These are phyloP conservation scores for Timandra comae DNA, from an alignment of 2,888 invertebrate genomes.

Conservation along the genomic window DNA sequence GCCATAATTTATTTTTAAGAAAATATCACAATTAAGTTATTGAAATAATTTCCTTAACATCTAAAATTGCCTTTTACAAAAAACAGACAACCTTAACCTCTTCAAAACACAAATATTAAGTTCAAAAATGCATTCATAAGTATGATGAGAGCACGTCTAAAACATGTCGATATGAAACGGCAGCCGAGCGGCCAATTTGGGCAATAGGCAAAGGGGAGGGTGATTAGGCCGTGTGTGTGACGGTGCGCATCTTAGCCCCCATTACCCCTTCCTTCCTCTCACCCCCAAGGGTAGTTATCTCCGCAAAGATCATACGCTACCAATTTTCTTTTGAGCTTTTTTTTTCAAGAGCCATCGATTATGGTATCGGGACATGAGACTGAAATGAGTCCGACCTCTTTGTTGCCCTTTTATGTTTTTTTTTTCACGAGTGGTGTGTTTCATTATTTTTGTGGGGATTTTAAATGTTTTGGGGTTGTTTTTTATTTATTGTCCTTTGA, in stretches of 20 bases:
- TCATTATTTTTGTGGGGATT: neutral
- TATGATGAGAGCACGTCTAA: constrained; percentile 26
- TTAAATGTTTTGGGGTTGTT: no score
- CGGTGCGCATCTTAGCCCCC: constrained; percentile 77
- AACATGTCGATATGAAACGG: constrained; percentile 46
- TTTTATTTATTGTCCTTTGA: no score
- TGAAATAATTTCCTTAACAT: no score
- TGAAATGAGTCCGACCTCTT: no score
- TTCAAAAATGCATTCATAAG: constrained; percentile 1
- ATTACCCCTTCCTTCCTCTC: constrained; percentile 77
- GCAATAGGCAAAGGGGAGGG: constrained; percentile 66
- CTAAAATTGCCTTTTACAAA: no score
- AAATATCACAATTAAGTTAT: no score
- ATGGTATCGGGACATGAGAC: constrained; percentile 10
- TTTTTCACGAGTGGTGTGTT: no score
- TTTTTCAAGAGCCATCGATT: constrained; percentile 40
- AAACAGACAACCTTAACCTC: no score
- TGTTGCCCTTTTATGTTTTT: no score
- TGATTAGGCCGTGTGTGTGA: constrained; percentile 76
- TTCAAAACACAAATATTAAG: no score
- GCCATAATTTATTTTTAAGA: no score
- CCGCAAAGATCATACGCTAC: constrained; percentile 55
- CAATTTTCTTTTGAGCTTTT: constrained; percentile 54
- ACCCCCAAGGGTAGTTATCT: constrained; percentile 71
- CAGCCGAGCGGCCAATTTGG: constrained; percentile 63